Base-by-base conservation (phyloP, 2,888 invertebrate species). In the Brachylomia viminalis region DNA sequence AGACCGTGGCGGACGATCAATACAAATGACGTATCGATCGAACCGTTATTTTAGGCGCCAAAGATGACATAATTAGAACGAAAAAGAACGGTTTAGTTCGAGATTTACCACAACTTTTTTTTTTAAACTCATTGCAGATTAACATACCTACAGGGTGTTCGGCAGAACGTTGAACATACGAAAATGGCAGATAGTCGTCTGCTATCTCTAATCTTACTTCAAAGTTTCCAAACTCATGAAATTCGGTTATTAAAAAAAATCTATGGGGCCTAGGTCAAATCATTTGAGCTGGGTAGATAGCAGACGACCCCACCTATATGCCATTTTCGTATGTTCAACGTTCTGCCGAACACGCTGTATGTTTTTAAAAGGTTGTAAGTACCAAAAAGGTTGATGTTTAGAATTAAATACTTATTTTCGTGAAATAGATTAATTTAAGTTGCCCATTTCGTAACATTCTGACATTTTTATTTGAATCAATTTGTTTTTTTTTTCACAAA, bases 1-100 rank as follows among this genome's bases (percentile, higher is more conserved):
- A 85, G 88, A 87, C 89, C 91, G 90, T 89, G 82, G 76, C 89
- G 84, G 82, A 72, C 80, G 85, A 89, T 86, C 88, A 82, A 90
- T 85, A 85, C 85, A 82, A 84, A 86, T 85, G 86, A 84, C 74
- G 80, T 85, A 86, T 87, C 85, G 85, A 81, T 87, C 78, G 78
- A 82, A 80, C 79, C 80, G 85, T 87, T 85, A 84, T 86, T 87
- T 85, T 86, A 73, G 76, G 75, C 74, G 79, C 82, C 77, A 77
- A 73, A 77, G 72, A 81, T 80, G 78, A 71, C 75, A 78, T 81
- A 75, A 78, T 77, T 78, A 64, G 23, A 64, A 45, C 70, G 49
- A 68, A 45, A 61, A 30, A 62, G 15, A 54, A 5, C 7, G 62
- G 13, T 52, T 7, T 23, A 27, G 27, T 56, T 72, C n/a, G 47